Base-by-base conservation (phyloP, 2,113 vertebrate genomes). In the Neogale vison region DNA sequence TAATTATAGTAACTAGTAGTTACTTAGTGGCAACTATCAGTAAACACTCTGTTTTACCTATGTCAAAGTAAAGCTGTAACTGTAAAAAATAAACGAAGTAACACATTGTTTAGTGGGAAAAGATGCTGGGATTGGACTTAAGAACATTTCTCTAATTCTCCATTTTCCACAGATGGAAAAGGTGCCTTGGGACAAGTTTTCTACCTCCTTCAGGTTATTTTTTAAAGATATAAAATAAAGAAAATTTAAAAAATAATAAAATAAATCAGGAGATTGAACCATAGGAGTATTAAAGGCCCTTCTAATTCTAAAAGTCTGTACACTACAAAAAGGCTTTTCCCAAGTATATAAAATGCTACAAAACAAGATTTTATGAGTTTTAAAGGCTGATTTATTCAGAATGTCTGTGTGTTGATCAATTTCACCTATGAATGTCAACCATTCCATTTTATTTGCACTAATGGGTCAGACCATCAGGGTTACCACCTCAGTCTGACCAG, bases 351-450 rank as follows among this genome's bases (percentile, higher is more conserved):
- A 72, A 83, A 79, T 80, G 17, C 55, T 79, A 74, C 14, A 94
- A 94, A 90, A 86, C 23, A 93, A 87, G 20, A 92, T 61, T 92
- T 94, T 79, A 47, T 34, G 11, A 95, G 10, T 74, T 80, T 79
- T 79, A 74, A 96, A 93, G 20, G 55, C 83, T 96, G 59, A 93
- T 87, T 96, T 93, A 86, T 95, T 94, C 84, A 86, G 61, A 65
- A 31, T 81, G n/a, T 36, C 26, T 72, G 3, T 72, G 23, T 14
- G 39, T 74, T 71, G 74, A 89, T 95, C 80, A 92, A 2, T 72
- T 92, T 94, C 52, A 67, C 14, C 14, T 52, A 87, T n/a, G 79
- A 90, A 90, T 97, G 45, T 74, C 76, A 94, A 63, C 36, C 42
- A 80, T 74, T 47, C 13, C 20, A 80, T 94, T 72, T 81, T 52